Conservation (phyloP, 2,888 invertebrate genomes). For the Synergus japonicus region DNA sequence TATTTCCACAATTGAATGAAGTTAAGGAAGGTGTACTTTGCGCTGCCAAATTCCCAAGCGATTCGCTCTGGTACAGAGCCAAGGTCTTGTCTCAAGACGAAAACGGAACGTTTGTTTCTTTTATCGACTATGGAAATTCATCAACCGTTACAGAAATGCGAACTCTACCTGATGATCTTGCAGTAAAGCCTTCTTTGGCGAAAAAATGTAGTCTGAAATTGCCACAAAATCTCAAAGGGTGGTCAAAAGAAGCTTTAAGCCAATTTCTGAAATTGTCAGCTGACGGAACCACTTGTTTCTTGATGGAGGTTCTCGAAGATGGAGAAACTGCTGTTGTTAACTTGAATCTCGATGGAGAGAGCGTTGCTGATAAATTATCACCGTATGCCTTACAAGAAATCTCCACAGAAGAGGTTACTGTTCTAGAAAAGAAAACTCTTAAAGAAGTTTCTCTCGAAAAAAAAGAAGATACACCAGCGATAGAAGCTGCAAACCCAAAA, state of each 20-base stretch:
- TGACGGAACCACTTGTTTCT: slow-evolving; percentile 78
- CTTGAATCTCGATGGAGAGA: slow-evolving; percentile 81
- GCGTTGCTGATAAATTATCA: slow-evolving; percentile 81
- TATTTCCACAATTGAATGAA: slow-evolving; percentile 79
- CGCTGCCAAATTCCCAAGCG: slow-evolving; percentile 83
- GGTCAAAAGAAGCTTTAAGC: slow-evolving; percentile 73
- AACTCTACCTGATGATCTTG: slow-evolving; percentile 81
- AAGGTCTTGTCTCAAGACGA: slow-evolving; percentile 81
- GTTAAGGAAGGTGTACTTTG: slow-evolving; percentile 82
- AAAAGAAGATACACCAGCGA: neutral
- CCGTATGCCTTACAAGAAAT: neutral
- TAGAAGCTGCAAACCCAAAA: neutral
- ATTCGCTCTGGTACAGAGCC: slow-evolving; percentile 84
- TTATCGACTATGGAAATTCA: slow-evolving; percentile 88
- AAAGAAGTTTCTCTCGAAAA: slow-evolving; percentile 1
- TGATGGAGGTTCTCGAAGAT: slow-evolving; percentile 79
- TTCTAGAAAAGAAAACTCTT: slow-evolving; percentile 40
- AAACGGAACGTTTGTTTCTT: slow-evolving; percentile 81
- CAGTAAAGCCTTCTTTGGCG: slow-evolving; percentile 80
- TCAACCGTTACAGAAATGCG: slow-evolving; percentile 81
- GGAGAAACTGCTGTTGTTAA: slow-evolving; percentile 83
- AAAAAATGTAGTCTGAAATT: slow-evolving; percentile 82
- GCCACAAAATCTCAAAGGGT: slow-evolving; percentile 76
- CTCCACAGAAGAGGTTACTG: neutral
- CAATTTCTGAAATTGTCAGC: slow-evolving; percentile 73